Evolutionary conservation across 2,113 vertebrate genomes (phyloP).

Genomic region (Syrrhaptes paradoxus): DNA sequence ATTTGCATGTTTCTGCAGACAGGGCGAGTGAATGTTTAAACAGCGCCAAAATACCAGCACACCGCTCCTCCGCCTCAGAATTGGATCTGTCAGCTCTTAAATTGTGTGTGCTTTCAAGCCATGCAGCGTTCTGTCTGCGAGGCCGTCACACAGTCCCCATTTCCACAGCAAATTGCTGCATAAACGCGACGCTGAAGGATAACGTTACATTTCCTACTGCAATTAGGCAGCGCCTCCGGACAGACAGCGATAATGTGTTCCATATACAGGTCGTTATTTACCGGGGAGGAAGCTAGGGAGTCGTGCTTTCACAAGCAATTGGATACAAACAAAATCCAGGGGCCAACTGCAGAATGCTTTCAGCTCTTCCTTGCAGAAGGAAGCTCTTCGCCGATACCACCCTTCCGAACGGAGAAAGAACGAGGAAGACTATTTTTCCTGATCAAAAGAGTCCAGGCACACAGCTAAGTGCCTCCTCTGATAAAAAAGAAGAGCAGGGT

Average conservation of each 20-base stretch:
- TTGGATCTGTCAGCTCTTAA: slow-evolving; percentile 78
- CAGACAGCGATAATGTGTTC: slow-evolving; percentile 20
- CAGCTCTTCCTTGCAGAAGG: no score
- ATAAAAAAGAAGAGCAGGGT: background rate
- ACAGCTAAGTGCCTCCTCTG: no score
- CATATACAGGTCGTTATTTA: slow-evolving; percentile 15
- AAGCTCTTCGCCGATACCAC: background rate
- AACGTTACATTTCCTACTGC: slow-evolving; percentile 18
- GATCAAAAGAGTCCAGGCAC: background rate
- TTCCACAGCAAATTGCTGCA: slow-evolving; percentile 59
- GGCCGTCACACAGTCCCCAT: background rate
- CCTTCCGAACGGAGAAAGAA: fast-evolving
- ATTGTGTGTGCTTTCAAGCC: slow-evolving; percentile 71
- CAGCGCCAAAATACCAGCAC: slow-evolving; percentile 54
- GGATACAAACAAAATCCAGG: background rate
- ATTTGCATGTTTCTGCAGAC: slow-evolving; percentile 33
- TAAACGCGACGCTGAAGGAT: slow-evolving; percentile 54
- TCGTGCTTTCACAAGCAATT: background rate
- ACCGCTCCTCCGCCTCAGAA: slow-evolving; percentile 55
- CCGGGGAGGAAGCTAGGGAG: background rate
- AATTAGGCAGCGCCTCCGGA: slow-evolving; percentile 25
- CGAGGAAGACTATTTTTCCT: background rate
- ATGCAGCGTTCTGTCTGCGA: slow-evolving; percentile 44
- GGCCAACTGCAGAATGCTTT: background rate
- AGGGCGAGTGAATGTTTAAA: slow-evolving; percentile 57